A percentile compares a stretch with the other conserved stretches of the same genome.
phyloP scores from a whole-genome alignment of 1,140 invertebrate genomes.

The Heliconius nattereri region DNA sequence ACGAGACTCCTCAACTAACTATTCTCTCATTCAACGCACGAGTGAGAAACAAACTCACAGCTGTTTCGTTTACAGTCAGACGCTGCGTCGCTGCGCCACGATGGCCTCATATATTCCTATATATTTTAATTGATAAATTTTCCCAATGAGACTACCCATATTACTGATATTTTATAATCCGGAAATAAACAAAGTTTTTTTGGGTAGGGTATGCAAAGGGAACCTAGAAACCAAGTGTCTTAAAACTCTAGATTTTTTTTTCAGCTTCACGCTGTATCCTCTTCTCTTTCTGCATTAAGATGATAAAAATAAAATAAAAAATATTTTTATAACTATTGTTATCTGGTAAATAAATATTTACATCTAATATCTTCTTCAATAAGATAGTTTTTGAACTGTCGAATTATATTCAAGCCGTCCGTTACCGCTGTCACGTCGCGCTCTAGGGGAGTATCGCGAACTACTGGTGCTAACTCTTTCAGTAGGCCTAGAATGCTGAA shows the following conservation, averaged over 20 bases:
- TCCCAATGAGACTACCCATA: too few relatives aligned
- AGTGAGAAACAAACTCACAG: too few relatives aligned
- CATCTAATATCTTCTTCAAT: constrained; percentile 51
- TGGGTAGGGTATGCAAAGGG: background rate
- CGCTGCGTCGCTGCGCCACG: too few relatives aligned
- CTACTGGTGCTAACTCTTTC: constrained; percentile 68
- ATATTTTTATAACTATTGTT: background rate
- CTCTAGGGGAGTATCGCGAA: constrained; percentile 59
- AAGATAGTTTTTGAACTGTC: constrained; percentile 57
- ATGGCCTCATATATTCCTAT: too few relatives aligned
- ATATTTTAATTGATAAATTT: too few relatives aligned
- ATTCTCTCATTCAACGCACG: too few relatives aligned
- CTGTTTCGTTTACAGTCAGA: too few relatives aligned
- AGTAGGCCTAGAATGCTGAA: constrained; percentile 58
- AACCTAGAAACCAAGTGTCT: background rate
- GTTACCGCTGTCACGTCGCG: constrained; percentile 55
- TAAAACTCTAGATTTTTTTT: background rate
- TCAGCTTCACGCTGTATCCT: background rate
- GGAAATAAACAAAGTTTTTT: background rate
- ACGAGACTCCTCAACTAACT: too few relatives aligned
- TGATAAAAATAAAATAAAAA: too few relatives aligned
- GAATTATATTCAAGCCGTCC: constrained; percentile 52
- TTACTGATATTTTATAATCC: too few relatives aligned
- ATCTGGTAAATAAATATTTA: constrained; percentile 8
- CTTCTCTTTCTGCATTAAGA: too few relatives aligned